Conservation (phyloP, 2,797 vertebrate species). For the Eremophila alpestris region DNA sequence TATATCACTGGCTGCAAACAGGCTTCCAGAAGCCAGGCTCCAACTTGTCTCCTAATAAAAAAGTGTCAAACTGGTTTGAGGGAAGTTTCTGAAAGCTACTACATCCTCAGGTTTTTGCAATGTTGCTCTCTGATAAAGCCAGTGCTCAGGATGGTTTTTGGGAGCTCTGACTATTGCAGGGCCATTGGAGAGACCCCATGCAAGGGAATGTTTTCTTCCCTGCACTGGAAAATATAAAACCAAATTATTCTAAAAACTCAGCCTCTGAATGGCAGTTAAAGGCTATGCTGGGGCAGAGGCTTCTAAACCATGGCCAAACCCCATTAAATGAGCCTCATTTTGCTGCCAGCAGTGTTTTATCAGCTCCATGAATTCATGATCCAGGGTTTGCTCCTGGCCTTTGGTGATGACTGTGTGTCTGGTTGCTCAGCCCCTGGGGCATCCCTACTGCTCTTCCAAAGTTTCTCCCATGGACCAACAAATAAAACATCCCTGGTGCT, state of each 20-base stretch:
- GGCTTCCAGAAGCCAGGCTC: background rate
- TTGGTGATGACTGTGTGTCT: background rate
- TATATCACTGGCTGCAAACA: background rate
- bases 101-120: background rate
- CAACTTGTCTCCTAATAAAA: background rate
- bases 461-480: background rate
- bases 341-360: background rate
- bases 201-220: background rate
- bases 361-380: background rate
- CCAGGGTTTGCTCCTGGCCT: background rate
- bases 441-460: background rate
- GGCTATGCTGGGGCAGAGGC: background rate
- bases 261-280: background rate
- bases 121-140: background rate
- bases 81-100: background rate
- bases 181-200: background rate
- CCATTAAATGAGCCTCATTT: background rate
- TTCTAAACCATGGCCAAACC: background rate
- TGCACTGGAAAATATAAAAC: background rate
- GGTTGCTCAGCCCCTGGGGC: background rate
- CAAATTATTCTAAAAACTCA: background rate
- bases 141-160: background rate
- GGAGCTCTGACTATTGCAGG: background rate
- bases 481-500: background rate
- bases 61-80: background rate